Evolutionary conservation across 2,113 vertebrate species (phyloP), one percentile per base, ranked within the genome.

Genomic region (Nasalis larvatus): DNA sequence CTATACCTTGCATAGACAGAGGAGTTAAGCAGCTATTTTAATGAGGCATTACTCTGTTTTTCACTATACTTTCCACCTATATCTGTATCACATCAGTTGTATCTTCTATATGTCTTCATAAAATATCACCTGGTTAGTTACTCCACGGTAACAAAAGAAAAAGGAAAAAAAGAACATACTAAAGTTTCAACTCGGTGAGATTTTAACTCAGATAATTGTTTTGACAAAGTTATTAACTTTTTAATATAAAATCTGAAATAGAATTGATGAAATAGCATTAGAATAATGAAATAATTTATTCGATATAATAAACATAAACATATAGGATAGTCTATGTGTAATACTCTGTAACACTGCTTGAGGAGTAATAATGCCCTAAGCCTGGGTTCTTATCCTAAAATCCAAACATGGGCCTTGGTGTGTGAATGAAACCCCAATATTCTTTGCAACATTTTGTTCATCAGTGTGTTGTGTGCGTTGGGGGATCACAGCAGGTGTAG

Each of bases 171-270:
- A 49, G 16, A 73, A 73, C 58, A 77, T 2, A 47, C 37, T 37
- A 5, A 84, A 74, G 21, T 81, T 89, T 94, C 58, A 76, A 74
- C 76, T 94, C 13, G 66, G 14, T 69, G 68, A 69, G 9, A 85
- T 92, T 85, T 96, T 78, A 85, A 73, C 85, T 80, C 52, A 85
- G 30, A 42, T 86, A 37, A 78, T 6, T 52, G 20, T 85, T 95
- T 68, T 86, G 49, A 54, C 13, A 66, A 25, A 49, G 3, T 10
- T 14, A 45, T 76, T 86, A 60, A 68, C 27, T 91, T 69, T 86
- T 20, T 68, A 63, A 73, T 78, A 84, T 32, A 78, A 52, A 78
- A 84, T 47, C 11, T 80, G 49, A 92, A 77, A 80, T 35, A 13
- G 18, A 85, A 45, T 27, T 73, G 54, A 56, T 78, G 52, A 86